Conservation (phyloP, 2,888 invertebrate species). For the Portevinia maculata region DNA sequence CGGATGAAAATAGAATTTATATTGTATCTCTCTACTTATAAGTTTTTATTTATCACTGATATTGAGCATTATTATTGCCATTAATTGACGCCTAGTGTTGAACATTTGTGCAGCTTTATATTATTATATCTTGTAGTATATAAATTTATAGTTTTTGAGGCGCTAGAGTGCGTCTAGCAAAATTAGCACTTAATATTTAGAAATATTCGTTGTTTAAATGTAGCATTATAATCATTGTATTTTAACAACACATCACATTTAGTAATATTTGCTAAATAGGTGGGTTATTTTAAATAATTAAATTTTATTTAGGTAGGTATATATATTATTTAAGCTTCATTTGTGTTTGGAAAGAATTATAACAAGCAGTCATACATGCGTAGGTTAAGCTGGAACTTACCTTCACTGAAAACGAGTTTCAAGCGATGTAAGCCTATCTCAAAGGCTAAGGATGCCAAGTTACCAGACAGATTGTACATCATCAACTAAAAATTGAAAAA, state of each 20-base stretch:
- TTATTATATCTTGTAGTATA: not conserved
- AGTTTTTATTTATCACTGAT: conserved; percentile 45
- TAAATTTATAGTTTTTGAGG: not conserved
- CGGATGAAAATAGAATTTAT: too few relatives aligned
- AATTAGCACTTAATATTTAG: not conserved
- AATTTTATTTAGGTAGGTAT: not conserved
- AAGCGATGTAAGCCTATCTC: not conserved
- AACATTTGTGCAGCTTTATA: conserved; percentile 26
- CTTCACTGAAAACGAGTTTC: not conserved
- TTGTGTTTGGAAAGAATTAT: not conserved
- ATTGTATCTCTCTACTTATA: conserved; percentile 11
- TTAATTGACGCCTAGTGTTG: conserved; percentile 45
- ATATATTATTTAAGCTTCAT: not conserved
- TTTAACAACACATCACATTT: conserved; percentile 3
- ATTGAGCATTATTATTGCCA: conserved; percentile 26
- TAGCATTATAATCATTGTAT: not conserved
- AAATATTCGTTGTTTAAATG: conserved; percentile 26
- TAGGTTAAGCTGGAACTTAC: not conserved
- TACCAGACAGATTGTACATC: too few relatives aligned
- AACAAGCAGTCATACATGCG: not conserved
- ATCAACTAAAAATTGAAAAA: not conserved
- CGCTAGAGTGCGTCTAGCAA: conserved; percentile 1
- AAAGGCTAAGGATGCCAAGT: too few relatives aligned
- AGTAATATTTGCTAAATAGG: conserved; percentile 17
- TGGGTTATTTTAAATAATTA: conserved; percentile 20